Percentiles rank a stretch among this genome's conserved stretches.
phyloP scores from a whole-genome alignment of 1,140 invertebrate species.

The Ylistrum balloti region DNA sequence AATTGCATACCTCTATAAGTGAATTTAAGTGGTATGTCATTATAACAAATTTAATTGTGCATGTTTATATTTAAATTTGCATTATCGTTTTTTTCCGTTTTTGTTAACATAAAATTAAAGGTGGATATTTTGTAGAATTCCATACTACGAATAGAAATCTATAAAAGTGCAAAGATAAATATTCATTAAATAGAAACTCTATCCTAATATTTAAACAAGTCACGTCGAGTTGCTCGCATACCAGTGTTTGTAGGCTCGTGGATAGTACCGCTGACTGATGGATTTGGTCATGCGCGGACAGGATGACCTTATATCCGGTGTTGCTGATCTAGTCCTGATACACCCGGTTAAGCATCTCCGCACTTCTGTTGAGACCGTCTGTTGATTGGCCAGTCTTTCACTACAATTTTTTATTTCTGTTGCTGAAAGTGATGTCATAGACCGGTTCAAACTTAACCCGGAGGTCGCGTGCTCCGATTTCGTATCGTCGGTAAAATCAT shows the following conservation, averaged over 20 bases:
- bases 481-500: neutral
- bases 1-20: too few species aligned
- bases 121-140: too few species aligned
- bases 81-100: too few species aligned
- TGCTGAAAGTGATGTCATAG: neutral
- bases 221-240: neutral
- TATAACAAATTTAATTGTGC: too few species aligned
- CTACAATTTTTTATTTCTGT: neutral
- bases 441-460: neutral
- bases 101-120: too few species aligned
- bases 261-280: neutral
- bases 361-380: neutral
- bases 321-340: neutral
- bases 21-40: too few species aligned
- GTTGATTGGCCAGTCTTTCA: neutral
- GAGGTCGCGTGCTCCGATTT: neutral
- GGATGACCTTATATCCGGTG: neutral
- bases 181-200: too few species aligned
- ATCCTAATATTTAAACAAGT: neutral
- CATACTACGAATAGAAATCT: too few species aligned
- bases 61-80: too few species aligned
- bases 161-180: too few species aligned
- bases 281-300: constrained; percentile 7
- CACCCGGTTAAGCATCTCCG: neutral
- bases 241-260: neutral